These are phyloP conservation scores for Microcebus murinus DNA, from an alignment of 2,113 vertebrate species.

Conservation along the genomic window DNA sequence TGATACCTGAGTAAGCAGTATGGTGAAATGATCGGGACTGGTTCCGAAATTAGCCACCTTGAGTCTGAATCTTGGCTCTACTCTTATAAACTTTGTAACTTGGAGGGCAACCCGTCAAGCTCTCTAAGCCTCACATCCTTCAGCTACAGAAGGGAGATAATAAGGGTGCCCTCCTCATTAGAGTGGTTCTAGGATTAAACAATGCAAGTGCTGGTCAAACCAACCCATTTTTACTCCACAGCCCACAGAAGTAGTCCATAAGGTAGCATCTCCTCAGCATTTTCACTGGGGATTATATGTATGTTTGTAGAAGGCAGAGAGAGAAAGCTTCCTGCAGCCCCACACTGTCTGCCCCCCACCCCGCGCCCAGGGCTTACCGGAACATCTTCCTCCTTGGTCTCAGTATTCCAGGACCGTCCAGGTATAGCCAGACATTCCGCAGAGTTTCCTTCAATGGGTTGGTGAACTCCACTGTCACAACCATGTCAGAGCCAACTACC, in stretches of 20 bases:
- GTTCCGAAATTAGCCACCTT: not conserved
- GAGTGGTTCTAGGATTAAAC: not conserved
- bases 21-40: not conserved
- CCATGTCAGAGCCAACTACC: conserved; percentile 88
- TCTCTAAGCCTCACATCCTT: not conserved
- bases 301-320: not conserved
- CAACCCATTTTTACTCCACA: not conserved
- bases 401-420: conserved; percentile 92
- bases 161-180: not conserved
- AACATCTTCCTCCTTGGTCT: conserved; percentile 86
- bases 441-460: conserved; percentile 92
- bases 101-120: not conserved
- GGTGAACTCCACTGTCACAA: conserved; percentile 90
- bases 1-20: not conserved
- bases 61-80: not conserved
- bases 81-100: not conserved
- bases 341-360: not conserved
- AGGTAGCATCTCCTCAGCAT: not conserved
- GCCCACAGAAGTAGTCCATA: not conserved
- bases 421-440: conserved; percentile 86
- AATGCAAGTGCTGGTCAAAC: not conserved
- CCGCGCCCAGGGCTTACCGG: conserved; percentile 84
- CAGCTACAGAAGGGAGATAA: not conserved
- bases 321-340: not conserved
- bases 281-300: not conserved